Conservation (phyloP, 2,888 invertebrate species). For the Cyrtodaria siliqua region DNA sequence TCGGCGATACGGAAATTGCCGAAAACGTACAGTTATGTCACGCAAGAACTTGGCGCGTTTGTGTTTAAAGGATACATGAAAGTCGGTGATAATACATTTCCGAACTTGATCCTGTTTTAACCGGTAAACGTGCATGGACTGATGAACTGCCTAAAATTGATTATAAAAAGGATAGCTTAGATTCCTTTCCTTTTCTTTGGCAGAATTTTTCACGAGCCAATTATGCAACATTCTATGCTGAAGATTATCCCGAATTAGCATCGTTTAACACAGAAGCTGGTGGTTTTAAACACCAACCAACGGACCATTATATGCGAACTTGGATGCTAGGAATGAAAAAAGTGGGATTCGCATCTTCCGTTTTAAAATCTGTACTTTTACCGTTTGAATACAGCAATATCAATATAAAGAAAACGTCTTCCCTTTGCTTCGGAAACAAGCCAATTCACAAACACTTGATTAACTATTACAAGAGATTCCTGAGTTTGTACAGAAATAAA, state of each 20-base stretch:
- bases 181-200: slow-evolving; percentile 67
- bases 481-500: slow-evolving; percentile 89
- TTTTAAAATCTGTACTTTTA: slow-evolving; percentile 55
- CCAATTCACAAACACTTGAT: slow-evolving; percentile 88
- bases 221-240: slow-evolving; percentile 65
- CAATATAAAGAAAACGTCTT: slow-evolving; percentile 55
- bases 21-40: slow-evolving; percentile 68
- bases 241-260: slow-evolving; percentile 66
- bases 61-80: slow-evolving; percentile 72
- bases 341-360: slow-evolving; percentile 45
- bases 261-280: slow-evolving; percentile 60
- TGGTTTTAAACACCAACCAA: slow-evolving; percentile 63
- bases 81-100: slow-evolving; percentile 71
- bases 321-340: slow-evolving; percentile 66
- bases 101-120: slow-evolving; percentile 69
- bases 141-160: slow-evolving; percentile 51
- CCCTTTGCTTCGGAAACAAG: slow-evolving; percentile 89
- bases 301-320: slow-evolving; percentile 71
- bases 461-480: slow-evolving; percentile 87
- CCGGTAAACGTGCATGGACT: slow-evolving; percentile 64
- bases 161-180: slow-evolving; percentile 34
- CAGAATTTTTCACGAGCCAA: slow-evolving; percentile 54
- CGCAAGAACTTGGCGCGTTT: slow-evolving; percentile 55
- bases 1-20: slow-evolving; percentile 69
- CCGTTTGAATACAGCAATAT: slow-evolving; percentile 65